These are phyloP conservation scores for Caenorhabditis elegans DNA, from an alignment of 1,140 invertebrate genomes.

Conservation along the genomic window DNA sequence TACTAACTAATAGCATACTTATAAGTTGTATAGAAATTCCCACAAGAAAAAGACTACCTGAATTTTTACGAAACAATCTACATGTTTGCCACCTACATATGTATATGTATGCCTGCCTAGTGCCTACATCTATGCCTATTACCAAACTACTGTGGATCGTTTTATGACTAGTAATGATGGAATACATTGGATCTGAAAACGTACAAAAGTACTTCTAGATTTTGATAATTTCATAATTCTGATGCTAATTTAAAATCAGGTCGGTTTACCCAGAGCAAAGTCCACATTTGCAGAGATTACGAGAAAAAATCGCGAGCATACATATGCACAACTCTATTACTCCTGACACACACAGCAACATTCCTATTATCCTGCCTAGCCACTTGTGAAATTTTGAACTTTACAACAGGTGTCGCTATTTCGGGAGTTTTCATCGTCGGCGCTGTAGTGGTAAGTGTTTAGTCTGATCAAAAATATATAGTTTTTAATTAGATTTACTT, in stretches of 20 bases:
- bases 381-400: background rate
- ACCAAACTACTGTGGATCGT: no score
- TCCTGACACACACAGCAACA: background rate
- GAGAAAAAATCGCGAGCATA: background rate
- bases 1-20: no score
- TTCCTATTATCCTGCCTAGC: background rate
- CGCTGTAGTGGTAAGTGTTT: background rate
- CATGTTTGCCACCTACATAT: no score
- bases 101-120: no score
- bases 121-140: no score
- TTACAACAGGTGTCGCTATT: conserved; percentile 9
- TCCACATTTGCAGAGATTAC: background rate
- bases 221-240: no score
- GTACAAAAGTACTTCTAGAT: no score
- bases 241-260: background rate
- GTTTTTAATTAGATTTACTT: background rate
- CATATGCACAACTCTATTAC: background rate
- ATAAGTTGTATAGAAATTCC: no score
- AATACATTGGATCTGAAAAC: no score
- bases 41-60: no score
- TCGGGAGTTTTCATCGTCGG: background rate
- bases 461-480: background rate
- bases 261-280: background rate
- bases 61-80: no score
- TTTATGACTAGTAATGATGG: no score